phyloP scores from a whole-genome alignment of 2,113 vertebrate genomes.

The Terrapene triunguis region DNA sequence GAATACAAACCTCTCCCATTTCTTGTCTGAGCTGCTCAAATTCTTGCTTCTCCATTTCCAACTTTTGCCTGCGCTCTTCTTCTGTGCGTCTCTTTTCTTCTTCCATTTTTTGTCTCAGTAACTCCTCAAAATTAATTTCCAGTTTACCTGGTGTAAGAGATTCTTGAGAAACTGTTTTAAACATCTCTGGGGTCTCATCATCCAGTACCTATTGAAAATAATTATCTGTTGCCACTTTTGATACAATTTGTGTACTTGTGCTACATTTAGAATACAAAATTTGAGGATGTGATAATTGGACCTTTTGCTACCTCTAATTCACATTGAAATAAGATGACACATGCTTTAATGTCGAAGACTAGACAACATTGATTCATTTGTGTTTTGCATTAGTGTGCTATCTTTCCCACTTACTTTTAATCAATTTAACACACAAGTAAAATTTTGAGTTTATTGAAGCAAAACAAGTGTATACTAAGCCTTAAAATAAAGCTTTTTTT shows the following conservation, averaged over 20 bases:
- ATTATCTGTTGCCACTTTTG: slow-evolving; percentile 21
- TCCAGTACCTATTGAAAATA: slow-evolving; percentile 84
- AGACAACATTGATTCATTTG: fast-evolving
- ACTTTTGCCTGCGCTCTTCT: slow-evolving; percentile 91
- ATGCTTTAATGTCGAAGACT: neutral
- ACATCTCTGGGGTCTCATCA: slow-evolving; percentile 84
- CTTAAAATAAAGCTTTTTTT: neutral
- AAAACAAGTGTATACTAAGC: neutral
- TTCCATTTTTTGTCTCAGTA: slow-evolving; percentile 93
- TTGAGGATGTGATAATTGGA: neutral
- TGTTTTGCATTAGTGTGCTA: neutral
- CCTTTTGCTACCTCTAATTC: neutral
- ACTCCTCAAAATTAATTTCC: slow-evolving; percentile 97
- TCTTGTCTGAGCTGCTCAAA: slow-evolving; percentile 94
- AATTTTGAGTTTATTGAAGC: neutral
- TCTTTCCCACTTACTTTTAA: neutral
- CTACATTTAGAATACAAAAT: neutral
- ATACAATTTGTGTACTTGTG: neutral
- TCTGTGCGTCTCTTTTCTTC: slow-evolving; percentile 91
- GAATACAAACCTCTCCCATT: slow-evolving; percentile 91
- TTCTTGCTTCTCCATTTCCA: slow-evolving; percentile 96
- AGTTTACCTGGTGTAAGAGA: slow-evolving; percentile 92
- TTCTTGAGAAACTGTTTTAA: slow-evolving; percentile 91
- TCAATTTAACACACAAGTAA: neutral
- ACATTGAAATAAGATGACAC: neutral